phyloP scores from a whole-genome alignment of 2,888 invertebrate genomes.

The Drosophila multiciliata region DNA sequence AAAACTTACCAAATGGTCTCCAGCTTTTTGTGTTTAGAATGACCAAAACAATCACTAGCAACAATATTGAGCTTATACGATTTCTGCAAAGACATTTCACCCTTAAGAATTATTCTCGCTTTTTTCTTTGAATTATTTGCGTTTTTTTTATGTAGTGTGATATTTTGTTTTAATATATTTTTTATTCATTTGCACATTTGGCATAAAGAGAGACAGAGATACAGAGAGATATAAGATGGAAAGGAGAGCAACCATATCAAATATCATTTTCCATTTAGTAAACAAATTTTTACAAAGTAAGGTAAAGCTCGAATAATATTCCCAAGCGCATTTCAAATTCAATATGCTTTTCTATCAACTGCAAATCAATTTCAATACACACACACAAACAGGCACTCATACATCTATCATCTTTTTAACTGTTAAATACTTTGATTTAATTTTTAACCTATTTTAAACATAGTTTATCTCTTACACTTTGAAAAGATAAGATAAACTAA shows the following conservation, averaged over 20 bases:
- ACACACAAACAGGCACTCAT: neutral
- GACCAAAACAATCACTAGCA: conserved; percentile 85
- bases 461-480: neutral
- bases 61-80: conserved; percentile 85
- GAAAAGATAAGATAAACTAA: conserved; percentile 7
- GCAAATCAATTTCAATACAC: conserved; percentile 1
- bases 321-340: neutral
- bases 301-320: neutral
- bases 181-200: conserved; percentile 42
- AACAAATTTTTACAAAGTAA: conserved; percentile 14
- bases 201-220: conserved; percentile 28
- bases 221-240: conserved; percentile 38
- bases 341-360: conserved; percentile 1
- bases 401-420: neutral
- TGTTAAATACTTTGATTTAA: neutral
- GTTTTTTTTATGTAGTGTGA: conserved; percentile 55
- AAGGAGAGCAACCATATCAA: conserved; percentile 44
- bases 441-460: neutral
- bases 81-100: conserved; percentile 91
- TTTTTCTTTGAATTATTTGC: conserved; percentile 58
- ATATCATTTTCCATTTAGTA: conserved; percentile 7
- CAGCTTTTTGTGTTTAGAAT: conserved; percentile 85
- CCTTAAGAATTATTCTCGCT: conserved; percentile 86
- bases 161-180: conserved; percentile 48
- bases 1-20: conserved; percentile 85